A percentile compares a stretch with the other conserved stretches of the same genome.
Evolutionary conservation across 2,888 invertebrate species (phyloP).

Genomic region (Rosalia funebris): DNA sequence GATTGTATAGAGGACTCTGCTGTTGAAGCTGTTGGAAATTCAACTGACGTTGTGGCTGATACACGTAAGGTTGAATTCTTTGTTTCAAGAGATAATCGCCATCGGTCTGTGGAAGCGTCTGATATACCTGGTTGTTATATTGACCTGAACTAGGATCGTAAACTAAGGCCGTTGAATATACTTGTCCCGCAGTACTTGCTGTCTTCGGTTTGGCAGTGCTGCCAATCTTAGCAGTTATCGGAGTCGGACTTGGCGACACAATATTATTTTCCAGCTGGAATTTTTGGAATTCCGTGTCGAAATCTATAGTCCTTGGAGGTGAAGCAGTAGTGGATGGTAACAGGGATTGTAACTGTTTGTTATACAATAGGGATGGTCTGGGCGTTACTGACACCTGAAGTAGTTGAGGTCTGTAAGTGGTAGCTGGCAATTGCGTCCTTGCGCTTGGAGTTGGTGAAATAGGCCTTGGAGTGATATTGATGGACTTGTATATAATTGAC

Average conservation of each 20-base stretch:
- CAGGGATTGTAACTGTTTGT: constrained; percentile 53
- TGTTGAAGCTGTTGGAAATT: constrained; percentile 71
- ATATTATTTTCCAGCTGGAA: constrained; percentile 75
- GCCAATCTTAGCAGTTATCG: constrained; percentile 55
- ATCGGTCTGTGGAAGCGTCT: constrained; percentile 77
- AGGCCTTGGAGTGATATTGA: constrained; percentile 71
- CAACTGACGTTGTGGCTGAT: constrained; percentile 66
- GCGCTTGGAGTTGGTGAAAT: constrained; percentile 59
- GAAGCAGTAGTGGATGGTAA: constrained; percentile 54
- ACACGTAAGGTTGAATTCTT: constrained; percentile 79
- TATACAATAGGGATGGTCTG: constrained; percentile 62
- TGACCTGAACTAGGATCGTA: constrained; percentile 81
- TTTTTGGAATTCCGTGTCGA: constrained; percentile 50
- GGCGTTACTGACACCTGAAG: constrained; percentile 71
- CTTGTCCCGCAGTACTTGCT: constrained; percentile 65
- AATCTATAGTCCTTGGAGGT: constrained; percentile 49
- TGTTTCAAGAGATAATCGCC: constrained; percentile 79
- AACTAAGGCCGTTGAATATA: constrained; percentile 81
- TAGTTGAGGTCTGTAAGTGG: constrained; percentile 73
- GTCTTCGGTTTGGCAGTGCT: constrained; percentile 58
- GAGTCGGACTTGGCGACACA: constrained; percentile 67
- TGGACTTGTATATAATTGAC: constrained; percentile 59
- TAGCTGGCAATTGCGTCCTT: constrained; percentile 70
- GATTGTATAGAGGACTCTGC: constrained; percentile 66
- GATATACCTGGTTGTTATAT: constrained; percentile 82